Base-by-base conservation (phyloP, 2,888 invertebrate species). In the Pandemis cinnamomeana region DNA sequence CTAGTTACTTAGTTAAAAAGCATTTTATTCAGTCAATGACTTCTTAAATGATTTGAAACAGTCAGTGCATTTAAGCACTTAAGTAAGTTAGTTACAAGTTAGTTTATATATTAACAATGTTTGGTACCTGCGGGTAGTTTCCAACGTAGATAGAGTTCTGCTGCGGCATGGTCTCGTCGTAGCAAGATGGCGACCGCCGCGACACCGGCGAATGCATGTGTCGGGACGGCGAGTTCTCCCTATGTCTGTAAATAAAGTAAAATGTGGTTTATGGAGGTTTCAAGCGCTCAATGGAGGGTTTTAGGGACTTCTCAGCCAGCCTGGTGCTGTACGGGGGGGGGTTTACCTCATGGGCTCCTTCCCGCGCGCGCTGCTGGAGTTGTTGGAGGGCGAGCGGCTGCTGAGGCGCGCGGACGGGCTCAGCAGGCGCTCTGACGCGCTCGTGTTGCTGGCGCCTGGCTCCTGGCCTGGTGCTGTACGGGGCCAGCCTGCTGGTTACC, bases 351-450 rank as follows among this genome's bases (percentile, higher is more conserved):
- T 82, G 0, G 91, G 91, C 13, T 73, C 72, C 27, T 69, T 69
- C 58, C n/a, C 41, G 4, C 72, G 46, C 0, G 68, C 41, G 66
- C 66, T 51, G 0, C 91, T 87, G n/a, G n/a, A n/a, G 82, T 91
- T 88, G 71, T 90, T 91, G 0, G 92, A 90, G 0, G 93, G 93
- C 0, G 93, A 92, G 51, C 91, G 92, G 69, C 90, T 91, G 76
- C 89, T 90, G 11, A 89, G 80, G 2, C 89, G 79, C 1, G 89
- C 83, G 0, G 91, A 0, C 92, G 91, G 0, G 92, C 86, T 84
- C 0, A 91, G 80, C 0, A 93, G 79, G 0, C 89, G 27, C 27
- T 27, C 27, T 2, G 27, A 27, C 27, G 27, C 27, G 27, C 27
- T 27, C 27, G 27, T 27, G 2, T 27, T 27, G 27, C 27, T 2